Evolutionary conservation across 2,113 vertebrate species (phyloP).

Genomic region (Eulemur rufifrons): DNA sequence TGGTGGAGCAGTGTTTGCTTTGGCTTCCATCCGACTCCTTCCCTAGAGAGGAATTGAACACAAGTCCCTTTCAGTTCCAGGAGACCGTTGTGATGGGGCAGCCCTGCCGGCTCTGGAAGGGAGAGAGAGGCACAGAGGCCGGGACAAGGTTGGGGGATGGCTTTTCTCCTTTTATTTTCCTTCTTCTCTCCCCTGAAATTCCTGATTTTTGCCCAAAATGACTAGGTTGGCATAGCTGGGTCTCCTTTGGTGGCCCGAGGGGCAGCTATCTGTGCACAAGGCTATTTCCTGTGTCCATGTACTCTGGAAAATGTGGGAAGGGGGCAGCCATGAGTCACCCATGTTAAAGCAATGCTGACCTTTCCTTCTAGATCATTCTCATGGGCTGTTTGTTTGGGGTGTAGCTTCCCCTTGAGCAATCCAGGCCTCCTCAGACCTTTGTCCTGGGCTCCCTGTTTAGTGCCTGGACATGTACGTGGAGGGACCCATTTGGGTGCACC

Average conservation of each 20-base stretch:
- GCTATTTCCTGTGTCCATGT: background rate
- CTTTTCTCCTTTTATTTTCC: background rate
- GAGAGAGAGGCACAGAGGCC: background rate
- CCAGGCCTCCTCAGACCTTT: background rate
- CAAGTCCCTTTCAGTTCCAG: background rate
- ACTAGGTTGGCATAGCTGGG: background rate
- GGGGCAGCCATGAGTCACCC: background rate
- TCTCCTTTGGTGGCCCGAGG: background rate
- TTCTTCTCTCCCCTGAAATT: background rate
- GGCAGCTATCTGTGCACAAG: background rate
- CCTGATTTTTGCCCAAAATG: background rate
- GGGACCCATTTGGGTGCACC: background rate
- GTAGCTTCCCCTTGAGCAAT: background rate
- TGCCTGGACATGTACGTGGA: background rate
- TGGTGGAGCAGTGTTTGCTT: background rate
- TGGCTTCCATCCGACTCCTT: background rate
- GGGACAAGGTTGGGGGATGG: background rate
- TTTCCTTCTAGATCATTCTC: background rate
- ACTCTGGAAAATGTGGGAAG: background rate
- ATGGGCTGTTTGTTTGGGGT: background rate
- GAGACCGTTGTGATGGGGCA: background rate
- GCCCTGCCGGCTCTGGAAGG: background rate
- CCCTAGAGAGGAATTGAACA: background rate
- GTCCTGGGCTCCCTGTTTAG: background rate
- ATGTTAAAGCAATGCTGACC: background rate